Conservation (phyloP, 2,797 vertebrate species). For the Morus bassanus region DNA sequence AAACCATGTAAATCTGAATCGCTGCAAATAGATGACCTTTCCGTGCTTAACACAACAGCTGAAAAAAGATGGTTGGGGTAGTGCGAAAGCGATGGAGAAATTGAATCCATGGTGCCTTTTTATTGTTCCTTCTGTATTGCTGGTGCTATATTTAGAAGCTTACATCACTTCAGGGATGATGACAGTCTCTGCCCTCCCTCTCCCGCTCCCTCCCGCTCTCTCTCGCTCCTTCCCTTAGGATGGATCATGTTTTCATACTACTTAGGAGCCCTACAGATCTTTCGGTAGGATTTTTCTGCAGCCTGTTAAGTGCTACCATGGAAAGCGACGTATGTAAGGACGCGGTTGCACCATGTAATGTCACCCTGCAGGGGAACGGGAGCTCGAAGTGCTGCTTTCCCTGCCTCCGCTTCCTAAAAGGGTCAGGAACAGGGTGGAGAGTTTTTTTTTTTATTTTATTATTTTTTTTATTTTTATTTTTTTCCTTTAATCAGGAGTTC, state of each 20-base stretch:
- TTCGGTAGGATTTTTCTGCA: conserved; percentile 55
- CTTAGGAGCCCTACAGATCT: conserved; percentile 66
- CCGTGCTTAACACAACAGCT: conserved; percentile 21
- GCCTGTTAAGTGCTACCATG: not conserved
- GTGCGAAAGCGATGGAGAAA: conserved; percentile 29
- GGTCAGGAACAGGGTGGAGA: conserved; percentile 34
- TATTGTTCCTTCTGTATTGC: conserved; percentile 78
- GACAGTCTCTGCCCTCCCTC: conserved; percentile 78
- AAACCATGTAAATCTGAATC: not conserved
- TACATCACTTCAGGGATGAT: conserved; percentile 87
- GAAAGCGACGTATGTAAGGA: not conserved
- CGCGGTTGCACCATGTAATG: not conserved
- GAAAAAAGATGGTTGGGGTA: conserved; percentile 16
- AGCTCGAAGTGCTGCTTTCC: not conserved
- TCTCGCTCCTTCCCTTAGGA: conserved; percentile 63
- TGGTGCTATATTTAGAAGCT: conserved; percentile 92
- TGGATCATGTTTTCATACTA: conserved; percentile 75
- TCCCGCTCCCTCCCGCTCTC: conserved; percentile 45
- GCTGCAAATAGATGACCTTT: conserved; percentile 54
- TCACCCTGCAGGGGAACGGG: not conserved
- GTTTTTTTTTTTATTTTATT: not conserved
- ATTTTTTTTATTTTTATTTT: not conserved
- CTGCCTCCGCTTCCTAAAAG: not conserved
- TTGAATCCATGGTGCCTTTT: conserved; percentile 68
- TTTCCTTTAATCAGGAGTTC: conserved; percentile 22